phyloP scores from a whole-genome alignment of 2,797 vertebrate species.

The Steatocranus sp. region DNA sequence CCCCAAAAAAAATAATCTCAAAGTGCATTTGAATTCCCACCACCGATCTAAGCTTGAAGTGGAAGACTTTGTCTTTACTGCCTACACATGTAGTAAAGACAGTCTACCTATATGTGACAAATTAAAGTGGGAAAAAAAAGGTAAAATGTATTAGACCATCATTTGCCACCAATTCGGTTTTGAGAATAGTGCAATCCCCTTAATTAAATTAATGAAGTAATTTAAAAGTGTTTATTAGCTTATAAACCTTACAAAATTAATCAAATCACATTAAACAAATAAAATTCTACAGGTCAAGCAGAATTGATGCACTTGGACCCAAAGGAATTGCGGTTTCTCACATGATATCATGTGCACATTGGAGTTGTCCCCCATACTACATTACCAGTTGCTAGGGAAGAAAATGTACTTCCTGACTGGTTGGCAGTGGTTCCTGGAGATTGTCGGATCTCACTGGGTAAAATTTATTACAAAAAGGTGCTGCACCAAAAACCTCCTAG shows the following conservation, averaged over 20 bases:
- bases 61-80: background rate
- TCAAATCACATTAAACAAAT: background rate
- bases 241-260: background rate
- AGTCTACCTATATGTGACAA: background rate
- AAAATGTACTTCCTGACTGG: background rate
- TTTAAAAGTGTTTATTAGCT: background rate
- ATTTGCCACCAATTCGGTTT: background rate
- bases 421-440: background rate
- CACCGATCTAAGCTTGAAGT: background rate
- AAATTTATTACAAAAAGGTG: background rate
- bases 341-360: background rate
- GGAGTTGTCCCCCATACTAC: background rate
- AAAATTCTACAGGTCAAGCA: background rate
- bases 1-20: background rate
- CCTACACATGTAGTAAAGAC: background rate
- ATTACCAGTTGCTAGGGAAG: background rate
- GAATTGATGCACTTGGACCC: background rate
- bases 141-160: background rate
- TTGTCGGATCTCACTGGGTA: background rate
- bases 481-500: background rate
- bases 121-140: background rate
- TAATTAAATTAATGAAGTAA: background rate
- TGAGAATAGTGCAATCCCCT: background rate
- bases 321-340: background rate
- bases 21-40: background rate